These are phyloP conservation scores for Mamestra brassicae DNA, from an alignment of 2,888 invertebrate genomes.

Conservation along the genomic window DNA sequence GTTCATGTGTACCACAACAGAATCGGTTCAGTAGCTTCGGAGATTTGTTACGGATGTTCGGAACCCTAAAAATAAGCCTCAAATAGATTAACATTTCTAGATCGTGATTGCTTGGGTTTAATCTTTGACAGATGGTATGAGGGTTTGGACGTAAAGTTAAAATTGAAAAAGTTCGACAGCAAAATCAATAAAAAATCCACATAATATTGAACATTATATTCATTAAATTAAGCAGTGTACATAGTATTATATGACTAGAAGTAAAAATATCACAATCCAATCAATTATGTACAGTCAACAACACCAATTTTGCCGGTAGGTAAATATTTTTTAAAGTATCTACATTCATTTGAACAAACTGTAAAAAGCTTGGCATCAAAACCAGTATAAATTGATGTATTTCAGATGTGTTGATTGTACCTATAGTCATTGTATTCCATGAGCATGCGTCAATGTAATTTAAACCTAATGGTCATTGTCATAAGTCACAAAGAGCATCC, in stretches of 20 bases:
- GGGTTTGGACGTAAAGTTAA: no score
- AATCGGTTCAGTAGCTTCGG: no score
- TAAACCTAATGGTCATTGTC: background rate
- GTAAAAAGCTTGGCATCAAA: slow-evolving; percentile 33
- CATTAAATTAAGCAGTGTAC: slow-evolving; percentile 70
- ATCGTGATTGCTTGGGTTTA: no score
- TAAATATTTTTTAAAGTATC: slow-evolving; percentile 36
- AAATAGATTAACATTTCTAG: no score
- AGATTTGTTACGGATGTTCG: no score
- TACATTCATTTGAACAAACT: slow-evolving; percentile 28
- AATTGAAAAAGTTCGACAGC: no score
- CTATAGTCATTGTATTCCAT: slow-evolving; percentile 26
- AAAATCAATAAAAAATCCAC: background rate
- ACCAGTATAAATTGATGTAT: slow-evolving; percentile 27
- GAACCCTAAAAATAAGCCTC: no score
- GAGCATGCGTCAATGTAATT: slow-evolving; percentile 13
- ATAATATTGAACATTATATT: slow-evolving; percentile 65
- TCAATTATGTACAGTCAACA: slow-evolving; percentile 68
- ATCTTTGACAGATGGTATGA: no score
- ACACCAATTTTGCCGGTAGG: slow-evolving; percentile 51
- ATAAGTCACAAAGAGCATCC: slow-evolving; percentile 2
- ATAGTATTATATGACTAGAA: slow-evolving; percentile 68
- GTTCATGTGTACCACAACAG: no score
- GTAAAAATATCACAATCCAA: slow-evolving; percentile 84
- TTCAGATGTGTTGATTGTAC: slow-evolving; percentile 53